Evolutionary conservation across 2,113 vertebrate genomes (phyloP).

Genomic region (Halichoeres trimaculatus): DNA sequence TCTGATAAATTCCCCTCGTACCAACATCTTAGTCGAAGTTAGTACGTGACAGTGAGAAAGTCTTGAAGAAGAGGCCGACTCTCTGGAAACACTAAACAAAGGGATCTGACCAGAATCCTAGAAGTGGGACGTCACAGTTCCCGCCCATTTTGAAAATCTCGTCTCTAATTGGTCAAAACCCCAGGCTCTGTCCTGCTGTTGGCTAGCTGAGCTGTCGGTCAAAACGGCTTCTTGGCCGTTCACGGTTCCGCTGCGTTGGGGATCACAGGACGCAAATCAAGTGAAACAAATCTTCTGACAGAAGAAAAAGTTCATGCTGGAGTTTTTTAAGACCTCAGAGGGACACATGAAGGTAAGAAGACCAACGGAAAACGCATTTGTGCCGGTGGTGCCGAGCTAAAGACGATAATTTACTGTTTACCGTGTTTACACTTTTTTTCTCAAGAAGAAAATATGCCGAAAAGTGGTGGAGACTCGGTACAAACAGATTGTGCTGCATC

Average conservation of each 20-base stretch:
- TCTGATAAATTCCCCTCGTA: too few relatives aligned
- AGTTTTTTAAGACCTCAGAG: slow-evolving; percentile 60
- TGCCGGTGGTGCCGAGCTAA: not conserved
- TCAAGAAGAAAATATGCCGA: slow-evolving; percentile 13
- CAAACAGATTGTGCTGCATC: not conserved
- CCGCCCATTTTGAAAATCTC: slow-evolving; percentile 35
- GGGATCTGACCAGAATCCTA: slow-evolving; percentile 64
- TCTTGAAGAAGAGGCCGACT: slow-evolving; percentile 13
- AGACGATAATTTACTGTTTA: not conserved
- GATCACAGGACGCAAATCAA: slow-evolving; percentile 70
- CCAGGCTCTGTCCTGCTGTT: slow-evolving; percentile 47
- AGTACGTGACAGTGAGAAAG: not conserved
- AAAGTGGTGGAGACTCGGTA: slow-evolving; percentile 29
- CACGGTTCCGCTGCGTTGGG: slow-evolving; percentile 65
- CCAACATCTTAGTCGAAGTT: not conserved
- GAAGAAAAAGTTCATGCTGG: slow-evolving; percentile 78
- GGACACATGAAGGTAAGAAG: slow-evolving; percentile 77
- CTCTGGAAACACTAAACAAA: slow-evolving; percentile 74
- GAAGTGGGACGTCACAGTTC: slow-evolving; percentile 18
- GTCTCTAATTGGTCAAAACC: slow-evolving; percentile 61
- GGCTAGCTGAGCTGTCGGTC: slow-evolving; percentile 53
- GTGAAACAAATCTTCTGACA: slow-evolving; percentile 69
- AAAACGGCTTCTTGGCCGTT: not conserved
- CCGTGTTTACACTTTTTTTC: slow-evolving; percentile 15
- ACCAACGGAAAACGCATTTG: not conserved